Conservation (phyloP, 2,888 invertebrate genomes). For the Lepidonotus clava region DNA sequence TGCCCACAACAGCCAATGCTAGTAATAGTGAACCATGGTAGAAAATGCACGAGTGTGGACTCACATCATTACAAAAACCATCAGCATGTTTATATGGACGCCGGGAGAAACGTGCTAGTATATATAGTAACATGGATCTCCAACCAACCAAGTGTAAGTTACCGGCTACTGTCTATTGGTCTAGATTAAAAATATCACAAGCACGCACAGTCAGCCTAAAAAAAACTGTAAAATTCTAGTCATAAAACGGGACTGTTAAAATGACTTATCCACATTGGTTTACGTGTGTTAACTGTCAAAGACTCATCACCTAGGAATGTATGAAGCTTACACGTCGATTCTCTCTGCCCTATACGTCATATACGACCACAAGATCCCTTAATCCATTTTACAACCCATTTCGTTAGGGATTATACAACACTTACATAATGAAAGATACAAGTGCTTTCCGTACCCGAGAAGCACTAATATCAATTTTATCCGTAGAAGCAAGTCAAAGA, state of each 20-base stretch:
- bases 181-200: constrained; percentile 48
- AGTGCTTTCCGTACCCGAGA: too few relatives aligned
- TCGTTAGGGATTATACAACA: too few relatives aligned
- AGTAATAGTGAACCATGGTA: background rate
- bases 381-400: too few relatives aligned
- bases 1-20: background rate
- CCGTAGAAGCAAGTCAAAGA: too few relatives aligned
- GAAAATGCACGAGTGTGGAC: background rate
- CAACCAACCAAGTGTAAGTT: constrained; percentile 6
- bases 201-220: constrained; percentile 1
- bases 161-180: background rate
- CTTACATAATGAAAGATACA: too few relatives aligned
- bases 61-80: background rate
- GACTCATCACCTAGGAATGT: background rate
- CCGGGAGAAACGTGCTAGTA: background rate
- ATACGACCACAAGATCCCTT: too few relatives aligned
- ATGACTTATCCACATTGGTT: background rate
- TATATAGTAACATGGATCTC: background rate
- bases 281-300: background rate
- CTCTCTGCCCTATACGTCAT: background rate
- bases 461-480: too few relatives aligned
- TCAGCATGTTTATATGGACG: too few relatives aligned
- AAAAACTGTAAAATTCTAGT: background rate
- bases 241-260: background rate
- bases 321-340: constrained; percentile 2